Base-by-base conservation (phyloP, 2,888 invertebrate genomes). In the Amiota minor region DNA sequence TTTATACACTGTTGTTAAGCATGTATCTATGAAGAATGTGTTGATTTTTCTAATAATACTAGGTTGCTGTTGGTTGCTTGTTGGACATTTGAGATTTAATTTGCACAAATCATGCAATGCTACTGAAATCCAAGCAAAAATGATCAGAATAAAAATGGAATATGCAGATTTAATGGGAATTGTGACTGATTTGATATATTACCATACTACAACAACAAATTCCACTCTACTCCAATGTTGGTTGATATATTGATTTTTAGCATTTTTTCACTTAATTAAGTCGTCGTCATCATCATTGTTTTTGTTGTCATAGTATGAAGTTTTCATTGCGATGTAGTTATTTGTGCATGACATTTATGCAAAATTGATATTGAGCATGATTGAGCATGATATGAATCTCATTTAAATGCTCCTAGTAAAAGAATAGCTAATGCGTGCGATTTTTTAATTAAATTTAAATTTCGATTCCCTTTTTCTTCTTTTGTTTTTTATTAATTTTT, bases 51-150 rank as follows among this genome's bases (percentile, higher is more conserved):
- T 61, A 59, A 70, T 59, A 61, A 46, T n/a, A n/a, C n/a, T n/a
- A n/a, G n/a, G n/a, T n/a, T n/a, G n/a, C n/a, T n/a, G n/a, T n/a
- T n/a, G n/a, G n/a, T n/a, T 23, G 53, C 14, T 59, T 50, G 46
- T 49, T 71, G 53, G 53, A 23, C 23, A 46, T 23, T 76, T 35
- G 68, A 71, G 64, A 74, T 76, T 76, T 71, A 76, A 76, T 76
- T 76, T 72, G 74, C 71, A 69, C 62, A 69, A 74, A 74, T 72
- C 72, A 72, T 71, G 74, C 65, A 50, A 68, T 23, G 50, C 67
- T 23, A 47, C 9, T 20, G 59, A 65, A 18, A 59, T 20, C 18
- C 18, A 59, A 59, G 12, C 14, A 56, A 59, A 18, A 59, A 59
- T 20, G n/a, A 59, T 59, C 59, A 11, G 65, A 55, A 65, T 20